Percentiles rank a stretch among this genome's conserved stretches.
phyloP scores from a whole-genome alignment of 2,113 vertebrate genomes.

The Malurus melanocephalus region DNA sequence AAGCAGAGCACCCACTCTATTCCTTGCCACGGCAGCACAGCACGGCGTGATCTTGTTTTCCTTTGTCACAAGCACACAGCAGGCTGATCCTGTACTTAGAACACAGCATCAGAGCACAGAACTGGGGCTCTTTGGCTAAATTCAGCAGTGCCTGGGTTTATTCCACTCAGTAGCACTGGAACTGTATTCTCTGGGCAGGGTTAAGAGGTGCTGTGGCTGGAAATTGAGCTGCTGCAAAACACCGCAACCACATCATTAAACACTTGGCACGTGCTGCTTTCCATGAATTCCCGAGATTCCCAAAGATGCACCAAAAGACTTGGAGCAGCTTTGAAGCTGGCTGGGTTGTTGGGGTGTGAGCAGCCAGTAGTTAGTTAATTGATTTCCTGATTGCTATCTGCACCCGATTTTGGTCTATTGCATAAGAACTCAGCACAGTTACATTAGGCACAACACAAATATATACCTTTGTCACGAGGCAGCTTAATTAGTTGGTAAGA shows the following conservation, averaged over 20 bases:
- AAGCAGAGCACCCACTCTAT: background rate
- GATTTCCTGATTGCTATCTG: background rate
- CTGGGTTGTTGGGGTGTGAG: background rate
- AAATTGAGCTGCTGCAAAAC: background rate
- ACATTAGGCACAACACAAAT: background rate
- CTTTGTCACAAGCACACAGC: fast-evolving
- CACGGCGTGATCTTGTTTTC: no score
- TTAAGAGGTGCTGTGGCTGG: fast-evolving
- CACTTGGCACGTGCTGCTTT: background rate
- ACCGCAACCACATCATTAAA: background rate
- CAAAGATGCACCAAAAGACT: background rate
- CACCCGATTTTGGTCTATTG: background rate
- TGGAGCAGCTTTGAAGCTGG: background rate
- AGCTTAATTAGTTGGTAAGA: background rate
- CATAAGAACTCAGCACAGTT: background rate
- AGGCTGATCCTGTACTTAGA: fast-evolving
- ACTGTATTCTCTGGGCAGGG: background rate
- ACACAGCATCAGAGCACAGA: background rate
- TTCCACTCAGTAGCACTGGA: background rate
- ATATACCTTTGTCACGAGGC: background rate
- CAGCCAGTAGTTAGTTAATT: background rate
- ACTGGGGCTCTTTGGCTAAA: background rate
- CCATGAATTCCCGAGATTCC: background rate
- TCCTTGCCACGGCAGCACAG: background rate
- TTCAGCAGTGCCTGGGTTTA: background rate